Evolutionary conservation across 2,113 vertebrate species (phyloP).

Genomic region (Enhydra lutris): DNA sequence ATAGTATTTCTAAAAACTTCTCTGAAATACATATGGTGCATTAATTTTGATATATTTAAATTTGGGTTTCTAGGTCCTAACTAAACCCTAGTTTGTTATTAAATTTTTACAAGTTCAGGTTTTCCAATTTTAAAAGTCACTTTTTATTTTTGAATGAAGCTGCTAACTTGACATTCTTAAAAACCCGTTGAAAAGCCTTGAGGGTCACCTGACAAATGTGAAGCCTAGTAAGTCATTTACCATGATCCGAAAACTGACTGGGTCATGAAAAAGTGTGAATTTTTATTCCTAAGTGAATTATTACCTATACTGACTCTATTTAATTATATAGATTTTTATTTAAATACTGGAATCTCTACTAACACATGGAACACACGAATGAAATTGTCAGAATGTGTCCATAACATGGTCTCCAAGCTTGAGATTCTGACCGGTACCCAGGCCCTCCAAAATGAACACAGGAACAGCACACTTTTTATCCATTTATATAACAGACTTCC

Average conservation of each 20-base stretch:
- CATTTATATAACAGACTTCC: background rate
- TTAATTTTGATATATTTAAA: no score
- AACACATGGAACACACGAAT: background rate
- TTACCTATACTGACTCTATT: background rate
- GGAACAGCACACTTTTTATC: background rate
- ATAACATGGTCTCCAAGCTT: background rate
- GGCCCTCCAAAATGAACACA: background rate
- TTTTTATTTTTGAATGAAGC: slow-evolving; percentile 60
- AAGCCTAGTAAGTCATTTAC: background rate
- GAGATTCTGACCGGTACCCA: background rate
- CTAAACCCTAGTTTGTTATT: slow-evolving; percentile 10
- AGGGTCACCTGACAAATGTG: slow-evolving; percentile 32
- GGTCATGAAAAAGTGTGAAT: background rate
- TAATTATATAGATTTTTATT: background rate
- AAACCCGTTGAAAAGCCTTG: background rate
- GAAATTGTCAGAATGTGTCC: background rate
- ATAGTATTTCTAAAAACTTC: no score
- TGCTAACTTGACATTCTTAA: slow-evolving; percentile 58
- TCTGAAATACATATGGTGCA: no score
- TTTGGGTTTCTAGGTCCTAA: no score
- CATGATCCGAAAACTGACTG: background rate
- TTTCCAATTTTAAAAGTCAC: slow-evolving; percentile 44
- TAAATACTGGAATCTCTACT: background rate
- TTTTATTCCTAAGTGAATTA: background rate
- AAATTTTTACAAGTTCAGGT: slow-evolving; percentile 65